Base-by-base conservation (phyloP, 1,140 invertebrate species). In the Tetramorium simillimum region DNA sequence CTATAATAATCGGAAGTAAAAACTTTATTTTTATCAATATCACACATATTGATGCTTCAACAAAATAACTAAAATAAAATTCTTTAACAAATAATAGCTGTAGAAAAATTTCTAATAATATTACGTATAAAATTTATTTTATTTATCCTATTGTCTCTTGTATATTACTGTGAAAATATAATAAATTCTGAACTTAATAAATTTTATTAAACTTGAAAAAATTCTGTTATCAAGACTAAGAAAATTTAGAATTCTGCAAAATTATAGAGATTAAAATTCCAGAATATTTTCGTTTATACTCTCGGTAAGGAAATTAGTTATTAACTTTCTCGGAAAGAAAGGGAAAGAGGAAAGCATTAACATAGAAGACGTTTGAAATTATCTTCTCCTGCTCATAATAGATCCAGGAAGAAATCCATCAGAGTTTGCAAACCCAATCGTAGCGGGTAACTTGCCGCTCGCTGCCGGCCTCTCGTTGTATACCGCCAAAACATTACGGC, bases 401-500 rank as follows among this genome's bases (percentile, higher is more conserved):
- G 16, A 18, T 46, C 5, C 53, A 82, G 53, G 21, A 58, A 73
- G 67, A 5, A 73, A 46, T 18, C 40, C 18, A 58, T 73, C 51
- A 73, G 18, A 73, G 40, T 75, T 75, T n/a, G n/a, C 28, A 63
- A 65, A 75, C 12, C 49, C 49, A 86, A 80, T 65, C 72, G 40
- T 76, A 49, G 7, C 40, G n/a, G 7, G 53, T 75, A 60, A 40
- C 80, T 73, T 46, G 14, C 69, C 21, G 14, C 40, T 33, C 69
- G 53, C 60, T 73, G 40, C 80, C n/a, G 46, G 62, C n/a, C 37
- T 40, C 53, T 40, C 69, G 80, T 49, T 84, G 56, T 75, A 56
- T 84, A 63, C 28, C 49, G 10, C 89, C 89, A 88, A 90, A 90
- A 90, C 89, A 90, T 85, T 77, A 84, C 69, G 62, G 72, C 88